phyloP scores from a whole-genome alignment of 2,797 vertebrate genomes.

The Anabas testudineus region DNA sequence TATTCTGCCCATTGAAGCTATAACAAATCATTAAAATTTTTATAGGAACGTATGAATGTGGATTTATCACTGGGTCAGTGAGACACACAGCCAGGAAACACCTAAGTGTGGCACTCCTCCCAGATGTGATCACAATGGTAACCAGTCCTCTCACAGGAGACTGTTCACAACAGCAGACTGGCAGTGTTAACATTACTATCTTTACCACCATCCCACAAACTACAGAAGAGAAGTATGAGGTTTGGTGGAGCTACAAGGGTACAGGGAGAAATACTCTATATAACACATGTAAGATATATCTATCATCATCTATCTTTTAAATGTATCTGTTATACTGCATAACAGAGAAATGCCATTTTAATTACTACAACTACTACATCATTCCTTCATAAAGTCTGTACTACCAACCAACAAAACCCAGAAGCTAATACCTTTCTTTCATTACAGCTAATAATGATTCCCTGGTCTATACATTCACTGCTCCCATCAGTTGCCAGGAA shows the following conservation, averaged over 20 bases:
- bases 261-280: fast-evolving
- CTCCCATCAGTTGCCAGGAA: fast-evolving
- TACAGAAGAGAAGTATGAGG: fast-evolving
- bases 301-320: too few species aligned
- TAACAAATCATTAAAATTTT: too few species aligned
- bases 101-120: conserved; percentile 70
- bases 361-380: too few species aligned
- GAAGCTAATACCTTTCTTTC: too few species aligned
- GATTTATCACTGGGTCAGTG: conserved; percentile 67
- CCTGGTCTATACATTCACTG: fast-evolving
- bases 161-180: conserved; percentile 12
- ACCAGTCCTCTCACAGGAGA: conserved; percentile 48
- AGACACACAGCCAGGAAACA: conserved; percentile 52
- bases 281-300: conserved; percentile 14
- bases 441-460: too few species aligned
- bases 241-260: background rate
- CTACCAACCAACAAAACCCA: too few species aligned
- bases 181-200: fast-evolving
- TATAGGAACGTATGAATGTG: conserved; percentile 79
- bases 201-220: conserved; percentile 38
- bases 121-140: conserved; percentile 67
- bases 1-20: too few species aligned
- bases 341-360: background rate
- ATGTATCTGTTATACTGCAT: background rate
- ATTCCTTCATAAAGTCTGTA: too few species aligned